A percentile compares a stretch with the other conserved stretches of the same genome.
Conservation (phyloP, 2,797 vertebrate genomes). For the Fistularia tabacaria region DNA sequence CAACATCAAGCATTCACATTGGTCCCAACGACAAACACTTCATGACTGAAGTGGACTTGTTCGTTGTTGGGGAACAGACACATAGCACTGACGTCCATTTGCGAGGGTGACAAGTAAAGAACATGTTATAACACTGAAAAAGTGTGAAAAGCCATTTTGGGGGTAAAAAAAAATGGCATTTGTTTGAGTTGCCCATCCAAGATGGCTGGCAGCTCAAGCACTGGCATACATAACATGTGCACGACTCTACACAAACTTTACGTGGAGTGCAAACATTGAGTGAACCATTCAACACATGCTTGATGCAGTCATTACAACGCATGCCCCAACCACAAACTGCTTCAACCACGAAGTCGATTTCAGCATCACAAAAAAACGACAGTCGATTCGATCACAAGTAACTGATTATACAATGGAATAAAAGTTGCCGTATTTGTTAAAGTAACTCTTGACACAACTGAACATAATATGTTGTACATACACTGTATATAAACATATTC, state of each 20-base stretch:
- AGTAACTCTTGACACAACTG: conserved; percentile 54
- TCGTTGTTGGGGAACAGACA: conserved; percentile 87
- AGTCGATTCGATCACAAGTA: conserved; percentile 60
- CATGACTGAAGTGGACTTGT: conserved; percentile 74
- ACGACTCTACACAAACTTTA: conserved; percentile 83
- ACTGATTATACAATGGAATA: conserved; percentile 83
- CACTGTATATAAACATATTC: conserved; percentile 77
- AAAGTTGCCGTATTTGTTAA: conserved; percentile 58
- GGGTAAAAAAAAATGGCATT: conserved; percentile 91
- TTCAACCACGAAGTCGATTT: conserved; percentile 54
- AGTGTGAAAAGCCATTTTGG: conserved; percentile 85
- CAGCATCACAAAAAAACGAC: conserved; percentile 52
- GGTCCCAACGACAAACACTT: conserved; percentile 92
- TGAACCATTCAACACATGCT: conserved; percentile 94
- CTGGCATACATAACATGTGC: conserved; percentile 84
- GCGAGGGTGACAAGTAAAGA: conserved; percentile 75
- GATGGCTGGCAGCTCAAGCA: conserved; percentile 92
- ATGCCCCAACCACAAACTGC: conserved; percentile 81
- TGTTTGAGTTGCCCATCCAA: conserved; percentile 90
- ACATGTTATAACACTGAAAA: conserved; percentile 73
- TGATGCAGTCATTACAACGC: conserved; percentile 86
- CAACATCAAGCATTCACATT: conserved; percentile 76
- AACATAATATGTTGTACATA: conserved; percentile 75
- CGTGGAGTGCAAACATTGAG: conserved; percentile 87
- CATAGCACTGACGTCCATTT: conserved; percentile 72